Evolutionary conservation across 2,888 invertebrate species (phyloP).

Genomic region (Capitulum mitella): DNA sequence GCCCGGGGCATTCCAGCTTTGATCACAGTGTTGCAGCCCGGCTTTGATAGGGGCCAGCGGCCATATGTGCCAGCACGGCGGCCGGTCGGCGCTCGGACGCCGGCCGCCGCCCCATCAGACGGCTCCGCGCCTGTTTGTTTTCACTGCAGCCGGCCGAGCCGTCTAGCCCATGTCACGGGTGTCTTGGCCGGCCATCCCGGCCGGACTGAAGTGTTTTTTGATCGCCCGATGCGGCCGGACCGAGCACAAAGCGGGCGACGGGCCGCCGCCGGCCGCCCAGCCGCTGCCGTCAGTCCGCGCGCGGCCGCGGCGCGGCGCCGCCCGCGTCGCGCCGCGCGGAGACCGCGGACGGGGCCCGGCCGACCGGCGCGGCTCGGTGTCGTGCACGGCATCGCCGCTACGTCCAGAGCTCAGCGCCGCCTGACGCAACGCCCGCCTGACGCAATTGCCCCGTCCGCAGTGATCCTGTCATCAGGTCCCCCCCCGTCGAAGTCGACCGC

Average conservation of each 20-base stretch:
- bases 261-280: background rate
- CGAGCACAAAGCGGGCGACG: background rate
- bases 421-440: too few relatives aligned
- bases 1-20: background rate
- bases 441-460: too few relatives aligned
- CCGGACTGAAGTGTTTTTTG: background rate
- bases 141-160: background rate
- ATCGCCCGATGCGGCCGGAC: background rate
- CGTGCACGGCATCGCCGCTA: background rate
- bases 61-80: too few relatives aligned
- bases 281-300: background rate
- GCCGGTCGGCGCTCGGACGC: too few relatives aligned
- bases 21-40: background rate
- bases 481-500: too few relatives aligned
- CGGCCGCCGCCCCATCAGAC: background rate
- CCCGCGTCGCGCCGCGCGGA: too few relatives aligned
- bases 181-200: background rate
- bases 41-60: background rate
- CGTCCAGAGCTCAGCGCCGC: too few relatives aligned
- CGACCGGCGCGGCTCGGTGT: too few relatives aligned
- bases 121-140: background rate
- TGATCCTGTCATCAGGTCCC: too few relatives aligned
- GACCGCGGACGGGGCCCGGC: too few relatives aligned
- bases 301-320: background rate
- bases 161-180: background rate